Evolutionary conservation across 2,113 vertebrate species (phyloP), one percentile per base, ranked within the genome.

Genomic region (Phyllopteryx taeniolatus): DNA sequence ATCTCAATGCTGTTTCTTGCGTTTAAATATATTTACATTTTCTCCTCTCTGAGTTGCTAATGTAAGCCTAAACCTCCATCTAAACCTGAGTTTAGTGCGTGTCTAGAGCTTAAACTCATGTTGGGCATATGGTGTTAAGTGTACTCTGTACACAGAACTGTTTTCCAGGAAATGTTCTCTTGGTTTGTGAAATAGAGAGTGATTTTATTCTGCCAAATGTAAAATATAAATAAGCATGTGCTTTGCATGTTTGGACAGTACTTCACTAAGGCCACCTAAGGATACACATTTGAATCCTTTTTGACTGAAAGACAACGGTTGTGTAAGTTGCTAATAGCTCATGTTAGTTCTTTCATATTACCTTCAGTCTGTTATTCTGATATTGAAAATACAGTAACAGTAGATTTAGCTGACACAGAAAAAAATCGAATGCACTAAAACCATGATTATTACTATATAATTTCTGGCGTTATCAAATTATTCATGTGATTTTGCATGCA

Each of bases 31-130:
- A 20, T 39, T 6, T 39, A 2, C 35, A 74, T 74, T 70, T 70
- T 69, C 65, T 20, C 35, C 14, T 60, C 17, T 64, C 49, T 19
- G 49, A 19, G 3, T 51, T 51, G 6, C 15, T 51, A 4, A 19
- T 51, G 1, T 51, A 51, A 60, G n/a, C 61, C 54, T 71, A 62
- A 49, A 22, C 47, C 60, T 80, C 51, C 72, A 61, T 77, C 59
- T 51, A 61, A 67, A 33, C 15, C 56, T 15, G 47, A 49, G 15
- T 62, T 75, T 62, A 70, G 69, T 69, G 70, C 75, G 61, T 80
- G 57, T 65, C 67, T 62, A 5, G 67, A 70, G 75, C 73, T 88
- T 86, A 84, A 80, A 70, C 49, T 68, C 61, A 39, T 68, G 71
- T 64, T 44, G 20, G 60, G 31, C 75, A 79, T 83, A 78, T 90